Evolutionary conservation across 1,140 invertebrate species (phyloP).

Genomic region (Calephelis nemesis): DNA sequence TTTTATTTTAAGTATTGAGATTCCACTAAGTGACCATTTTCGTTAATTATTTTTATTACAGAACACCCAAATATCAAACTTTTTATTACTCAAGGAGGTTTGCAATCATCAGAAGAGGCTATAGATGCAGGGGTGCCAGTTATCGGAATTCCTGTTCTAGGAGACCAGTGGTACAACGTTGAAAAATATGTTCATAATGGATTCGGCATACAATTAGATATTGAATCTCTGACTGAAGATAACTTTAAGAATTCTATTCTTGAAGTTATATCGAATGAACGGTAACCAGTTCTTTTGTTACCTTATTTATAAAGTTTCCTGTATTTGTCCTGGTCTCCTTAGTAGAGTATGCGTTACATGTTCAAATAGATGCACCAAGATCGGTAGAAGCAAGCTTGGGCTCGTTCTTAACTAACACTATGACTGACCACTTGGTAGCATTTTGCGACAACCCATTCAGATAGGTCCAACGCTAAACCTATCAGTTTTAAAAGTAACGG

Average conservation of each 20-base stretch:
- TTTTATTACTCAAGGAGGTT: slow-evolving; percentile 30
- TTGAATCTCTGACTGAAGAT: slow-evolving; percentile 24
- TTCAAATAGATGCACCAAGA: no score
- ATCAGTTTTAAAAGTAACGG: no score
- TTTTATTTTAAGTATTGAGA: no score
- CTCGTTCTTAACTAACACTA: no score
- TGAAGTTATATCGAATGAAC: slow-evolving; percentile 25
- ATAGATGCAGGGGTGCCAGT: slow-evolving; percentile 29
- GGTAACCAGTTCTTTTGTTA: slow-evolving; percentile 3
- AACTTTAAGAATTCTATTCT: slow-evolving; percentile 25
- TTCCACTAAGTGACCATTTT: no score
- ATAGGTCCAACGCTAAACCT: no score
- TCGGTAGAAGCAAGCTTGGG: no score
- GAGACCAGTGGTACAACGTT: slow-evolving; percentile 31
- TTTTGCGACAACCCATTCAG: no score
- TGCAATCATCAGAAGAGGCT: slow-evolving; percentile 27
- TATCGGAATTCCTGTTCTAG: slow-evolving; percentile 32
- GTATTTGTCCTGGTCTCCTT: no score
- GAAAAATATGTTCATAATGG: slow-evolving; percentile 5
- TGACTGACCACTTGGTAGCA: no score
- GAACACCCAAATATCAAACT: slow-evolving; percentile 33
- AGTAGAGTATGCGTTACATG: no score
- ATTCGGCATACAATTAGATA: slow-evolving; percentile 27
- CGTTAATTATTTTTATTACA: slow-evolving; percentile 10
- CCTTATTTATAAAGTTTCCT: no score